Conservation (phyloP, 2,113 vertebrate genomes). For the Eudyptes chrysolophus region DNA sequence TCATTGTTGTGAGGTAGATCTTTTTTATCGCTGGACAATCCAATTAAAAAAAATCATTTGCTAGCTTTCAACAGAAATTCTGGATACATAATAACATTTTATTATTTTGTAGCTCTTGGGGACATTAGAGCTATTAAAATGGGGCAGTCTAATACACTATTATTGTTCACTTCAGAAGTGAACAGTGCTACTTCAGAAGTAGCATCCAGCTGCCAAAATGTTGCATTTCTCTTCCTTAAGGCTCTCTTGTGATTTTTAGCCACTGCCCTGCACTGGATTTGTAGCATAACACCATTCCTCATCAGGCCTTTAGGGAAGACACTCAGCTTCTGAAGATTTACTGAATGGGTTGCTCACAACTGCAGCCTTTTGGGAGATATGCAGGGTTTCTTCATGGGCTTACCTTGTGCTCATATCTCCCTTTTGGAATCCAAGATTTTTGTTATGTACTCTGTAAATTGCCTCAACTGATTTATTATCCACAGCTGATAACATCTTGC, state of each 20-base stretch:
- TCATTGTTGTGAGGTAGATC: background rate
- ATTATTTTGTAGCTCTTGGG: background rate
- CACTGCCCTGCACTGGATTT: background rate
- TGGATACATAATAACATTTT: background rate
- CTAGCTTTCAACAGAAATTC: background rate
- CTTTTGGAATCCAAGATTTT: constrained; percentile 1
- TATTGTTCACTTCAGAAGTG: background rate
- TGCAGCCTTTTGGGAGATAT: background rate
- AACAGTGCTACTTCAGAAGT: background rate
- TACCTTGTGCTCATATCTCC: background rate
- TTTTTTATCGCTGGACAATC: background rate
- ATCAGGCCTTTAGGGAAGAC: background rate
- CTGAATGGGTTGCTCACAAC: background rate
- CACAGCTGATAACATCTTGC: constrained; percentile 8
- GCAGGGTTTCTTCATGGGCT: background rate
- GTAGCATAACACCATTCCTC: background rate
- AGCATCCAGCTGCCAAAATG: background rate
- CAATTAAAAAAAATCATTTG: background rate
- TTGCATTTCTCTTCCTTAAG: background rate
- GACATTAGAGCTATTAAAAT: background rate
- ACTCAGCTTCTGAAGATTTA: background rate
- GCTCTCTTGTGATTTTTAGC: background rate
- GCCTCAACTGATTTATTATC: constrained; percentile 30
- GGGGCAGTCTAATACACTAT: background rate
- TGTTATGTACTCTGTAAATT: background rate